Evolutionary conservation across 2,113 vertebrate genomes (phyloP), one percentile per base, ranked within the genome.

Genomic region (Semicossyphus pulcher): DNA sequence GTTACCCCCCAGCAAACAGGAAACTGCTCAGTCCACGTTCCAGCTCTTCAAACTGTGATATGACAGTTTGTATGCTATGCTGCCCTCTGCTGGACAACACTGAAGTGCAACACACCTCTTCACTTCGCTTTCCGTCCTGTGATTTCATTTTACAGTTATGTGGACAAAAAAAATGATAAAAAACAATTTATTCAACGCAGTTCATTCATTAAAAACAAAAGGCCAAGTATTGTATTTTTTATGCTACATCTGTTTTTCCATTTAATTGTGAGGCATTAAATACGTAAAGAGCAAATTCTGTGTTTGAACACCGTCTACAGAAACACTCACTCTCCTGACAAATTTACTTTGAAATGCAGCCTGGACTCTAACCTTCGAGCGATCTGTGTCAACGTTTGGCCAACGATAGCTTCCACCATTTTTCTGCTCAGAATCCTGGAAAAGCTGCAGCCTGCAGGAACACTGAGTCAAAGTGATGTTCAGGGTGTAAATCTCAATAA

Each of bases 401-500:
- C n/a, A 28, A 10, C 0, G 7, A 10, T 47, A 20, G 12, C 26
- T 56, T 72, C 69, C 57, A 51, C 64, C 78, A 64, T 59, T 58
- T 73, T 42, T 28, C 1, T 7, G 28, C 26, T 58, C 31, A 20
- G 32, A 37, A 58, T 54, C 65, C 45, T 68, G 53, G 28, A 67
- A 44, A 56, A n/a, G 18, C 41, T 56, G n/a, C 54, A 23, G 53
- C 20, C 53, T 12, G 7, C 7, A 21, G 39, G 36, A 23, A 2
- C 52, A 62, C 47, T 28, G 36, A 9, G 26, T 65, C 4, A 37
- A 34, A 63, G 48, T 51, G 32, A 29, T 77, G 48, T 36, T 58
- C 62, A 25, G 52, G 70, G 28, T 82, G 86, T 76, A 54, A 87
- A 67, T 80, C 39, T 62, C 74, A 83, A 45, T 56, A 54, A 60